phyloP scores from a whole-genome alignment of 2,797 vertebrate species.

The Apogon hyalosoma region DNA sequence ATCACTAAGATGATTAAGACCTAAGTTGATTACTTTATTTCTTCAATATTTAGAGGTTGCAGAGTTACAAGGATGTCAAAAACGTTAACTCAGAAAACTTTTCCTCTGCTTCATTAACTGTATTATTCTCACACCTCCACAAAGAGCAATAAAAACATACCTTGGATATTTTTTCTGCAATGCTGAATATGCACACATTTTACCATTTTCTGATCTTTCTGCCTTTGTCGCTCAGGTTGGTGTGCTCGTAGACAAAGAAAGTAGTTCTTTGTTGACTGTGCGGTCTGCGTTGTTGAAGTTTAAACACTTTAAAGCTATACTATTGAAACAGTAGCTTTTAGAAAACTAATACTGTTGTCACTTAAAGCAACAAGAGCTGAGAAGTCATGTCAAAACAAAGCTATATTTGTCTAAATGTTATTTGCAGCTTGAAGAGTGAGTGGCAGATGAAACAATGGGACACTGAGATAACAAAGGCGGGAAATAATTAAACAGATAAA shows the following conservation, averaged over 20 bases:
- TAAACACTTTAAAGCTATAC: too few species aligned
- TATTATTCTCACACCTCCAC: too few species aligned
- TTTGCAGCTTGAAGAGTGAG: slow-evolving; percentile 30
- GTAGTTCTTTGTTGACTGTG: too few species aligned
- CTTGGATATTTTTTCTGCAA: too few species aligned
- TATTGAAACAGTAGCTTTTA: too few species aligned
- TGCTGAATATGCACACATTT: too few species aligned
- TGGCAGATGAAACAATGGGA: slow-evolving; percentile 15
- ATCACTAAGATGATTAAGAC: slow-evolving; percentile 45
- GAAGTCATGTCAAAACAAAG: slow-evolving; percentile 39
- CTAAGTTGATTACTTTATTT: slow-evolving; percentile 44
- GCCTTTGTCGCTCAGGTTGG: too few species aligned
- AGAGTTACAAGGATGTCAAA: slow-evolving; percentile 8
- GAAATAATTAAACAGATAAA: slow-evolving; percentile 12
- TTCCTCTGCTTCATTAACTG: too few species aligned
- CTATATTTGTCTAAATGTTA: slow-evolving; percentile 47
- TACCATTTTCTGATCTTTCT: too few species aligned
- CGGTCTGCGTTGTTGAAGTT: not conserved
- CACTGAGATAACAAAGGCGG: slow-evolving; percentile 17
- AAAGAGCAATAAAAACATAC: too few species aligned
- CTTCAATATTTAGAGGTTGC: slow-evolving; percentile 37
- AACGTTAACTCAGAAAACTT: too few species aligned
- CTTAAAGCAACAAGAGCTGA: slow-evolving; percentile 22
- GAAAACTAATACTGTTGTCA: slow-evolving; percentile 22
- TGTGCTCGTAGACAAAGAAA: too few species aligned